phyloP scores from a whole-genome alignment of 2,888 invertebrate species.

The Beris chalybata region DNA sequence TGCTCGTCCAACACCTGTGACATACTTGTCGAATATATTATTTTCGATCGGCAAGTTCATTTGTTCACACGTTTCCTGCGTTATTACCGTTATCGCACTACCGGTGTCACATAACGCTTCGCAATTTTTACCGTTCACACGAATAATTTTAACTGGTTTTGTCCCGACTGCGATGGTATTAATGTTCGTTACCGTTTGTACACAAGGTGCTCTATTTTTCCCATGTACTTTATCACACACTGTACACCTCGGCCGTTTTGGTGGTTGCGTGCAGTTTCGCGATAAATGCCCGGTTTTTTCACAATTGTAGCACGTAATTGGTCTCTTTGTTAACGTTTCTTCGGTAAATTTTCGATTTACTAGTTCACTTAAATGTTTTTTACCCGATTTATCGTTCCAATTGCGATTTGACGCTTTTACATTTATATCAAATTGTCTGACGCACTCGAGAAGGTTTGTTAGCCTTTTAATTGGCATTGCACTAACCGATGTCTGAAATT shows the following conservation, averaged over 20 bases:
- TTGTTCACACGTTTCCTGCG: neutral
- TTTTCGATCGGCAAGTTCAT: neutral
- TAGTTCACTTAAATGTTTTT: neutral
- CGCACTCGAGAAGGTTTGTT: neutral
- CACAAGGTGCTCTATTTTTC: neutral
- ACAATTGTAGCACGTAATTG: neutral
- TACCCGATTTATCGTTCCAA: neutral
- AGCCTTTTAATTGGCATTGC: neutral
- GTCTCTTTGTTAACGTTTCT: neutral
- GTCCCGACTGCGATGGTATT: neutral
- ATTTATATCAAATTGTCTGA: neutral
- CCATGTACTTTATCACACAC: constrained; percentile 1
- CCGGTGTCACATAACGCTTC: neutral
- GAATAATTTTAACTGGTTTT: neutral
- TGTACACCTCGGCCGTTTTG: neutral
- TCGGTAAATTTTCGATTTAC: neutral
- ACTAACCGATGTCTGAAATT: neutral
- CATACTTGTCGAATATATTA: neutral
- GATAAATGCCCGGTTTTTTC: neutral
- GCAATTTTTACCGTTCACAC: neutral
- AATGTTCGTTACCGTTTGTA: neutral
- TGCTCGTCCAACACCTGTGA: neutral
- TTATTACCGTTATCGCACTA: neutral
- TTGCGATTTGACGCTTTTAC: neutral
- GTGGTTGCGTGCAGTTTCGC: constrained; percentile 7